Base-by-base conservation (phyloP, 30 jellyfish, hydroid and myxozoan species). In the Pelagia noctiluca region DNA sequence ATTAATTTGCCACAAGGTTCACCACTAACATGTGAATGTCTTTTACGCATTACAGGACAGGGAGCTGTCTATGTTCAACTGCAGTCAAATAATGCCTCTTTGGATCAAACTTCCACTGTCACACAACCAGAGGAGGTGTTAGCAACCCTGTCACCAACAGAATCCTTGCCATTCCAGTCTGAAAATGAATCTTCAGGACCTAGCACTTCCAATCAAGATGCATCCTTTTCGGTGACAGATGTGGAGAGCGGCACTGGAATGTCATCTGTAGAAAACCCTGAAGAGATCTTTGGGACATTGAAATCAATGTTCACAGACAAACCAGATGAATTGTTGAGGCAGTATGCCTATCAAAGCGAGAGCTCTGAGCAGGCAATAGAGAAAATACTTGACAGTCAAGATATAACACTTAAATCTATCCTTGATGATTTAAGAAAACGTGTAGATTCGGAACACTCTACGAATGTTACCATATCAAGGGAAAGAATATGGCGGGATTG, bases 11-110 rank as follows among this genome's bases (percentile, higher is more conserved):
- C 78, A 4, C 28, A 65, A 25, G 78, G 78, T 25, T 25, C 32
- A 19, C 24, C 52, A 25, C 32, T 65, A 12, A 23, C 78, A 10
- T 26, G 78, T 31, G 78, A 65, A 65, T 25, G 78, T 18, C 24
- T 65, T 19, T 65, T 65, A 52, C 78, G 78, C 53, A 65, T 65
- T 25, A 16, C 78, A 21, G 78, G 78, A 11, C 78, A 65, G 35
- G 78, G 78, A 23, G 78, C 78, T 21, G 57, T 65, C 18, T 65
- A 65, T 65, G 78, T 52, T 5, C 78, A 65, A 31, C 34, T 60
- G n/a, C 29, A 21, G 37, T 37, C 73, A 21, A 26, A 60, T 21
- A 60, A 60, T 60, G 73, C 23, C 29, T 26, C 19, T 19, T 16
- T 18, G 2, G 29, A 60, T 37, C 29, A 34, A 0, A 60, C 73